phyloP scores from a whole-genome alignment of 35 echinoderm and acorn worm genomes.

The Anneissia japonica region DNA sequence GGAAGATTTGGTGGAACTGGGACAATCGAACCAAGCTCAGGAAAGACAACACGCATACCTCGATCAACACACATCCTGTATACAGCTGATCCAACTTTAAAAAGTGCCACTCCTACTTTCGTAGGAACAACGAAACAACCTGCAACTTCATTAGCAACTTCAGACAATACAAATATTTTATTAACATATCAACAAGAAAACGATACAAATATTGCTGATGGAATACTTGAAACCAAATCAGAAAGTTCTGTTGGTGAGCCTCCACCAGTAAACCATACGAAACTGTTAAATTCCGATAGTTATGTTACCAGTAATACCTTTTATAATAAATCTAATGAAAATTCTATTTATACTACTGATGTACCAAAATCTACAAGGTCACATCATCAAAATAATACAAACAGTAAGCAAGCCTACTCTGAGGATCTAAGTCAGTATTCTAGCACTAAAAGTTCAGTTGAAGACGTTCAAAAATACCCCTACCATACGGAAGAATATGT shows the following conservation, averaged over 20 bases:
- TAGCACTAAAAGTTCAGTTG: neutral
- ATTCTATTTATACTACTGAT: neutral
- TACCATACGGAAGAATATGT: neutral
- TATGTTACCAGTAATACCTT: neutral
- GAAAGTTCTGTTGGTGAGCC: neutral
- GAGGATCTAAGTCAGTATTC: neutral
- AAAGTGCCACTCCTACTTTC: neutral
- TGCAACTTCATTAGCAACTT: neutral
- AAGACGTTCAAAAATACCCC: neutral
- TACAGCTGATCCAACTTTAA: neutral
- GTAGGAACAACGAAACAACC: neutral
- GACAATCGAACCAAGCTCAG: neutral
- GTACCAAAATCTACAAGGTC: neutral
- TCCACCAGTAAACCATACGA: neutral
- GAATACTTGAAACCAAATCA: neutral
- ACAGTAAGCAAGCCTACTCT: neutral
- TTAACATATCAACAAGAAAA: neutral
- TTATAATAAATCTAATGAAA: neutral
- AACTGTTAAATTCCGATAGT: neutral
- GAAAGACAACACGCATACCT: neutral
- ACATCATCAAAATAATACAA: neutral
- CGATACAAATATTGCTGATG: neutral
- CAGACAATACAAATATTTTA: neutral
- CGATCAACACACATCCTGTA: neutral
- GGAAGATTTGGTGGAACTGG: neutral